phyloP scores from a whole-genome alignment of 1,140 invertebrate genomes.

The Phymorhynchus buccinoides region DNA sequence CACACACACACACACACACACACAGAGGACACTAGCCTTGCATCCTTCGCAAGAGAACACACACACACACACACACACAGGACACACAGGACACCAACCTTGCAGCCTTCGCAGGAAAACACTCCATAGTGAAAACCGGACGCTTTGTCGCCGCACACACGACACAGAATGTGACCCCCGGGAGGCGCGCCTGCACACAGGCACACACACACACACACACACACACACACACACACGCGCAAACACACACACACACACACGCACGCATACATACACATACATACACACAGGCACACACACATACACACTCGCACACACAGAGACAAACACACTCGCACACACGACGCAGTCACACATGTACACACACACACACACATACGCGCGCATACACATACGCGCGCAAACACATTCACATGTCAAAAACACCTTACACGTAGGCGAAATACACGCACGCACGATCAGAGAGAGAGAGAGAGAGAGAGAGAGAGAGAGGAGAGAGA shows the following conservation, averaged over 20 bases:
- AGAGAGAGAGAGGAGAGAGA: not conserved
- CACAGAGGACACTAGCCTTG: not conserved
- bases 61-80: not conserved
- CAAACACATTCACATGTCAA: not conserved
- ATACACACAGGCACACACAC: conserved; percentile 25
- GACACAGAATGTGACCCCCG: conserved; percentile 59
- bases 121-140: conserved; percentile 98
- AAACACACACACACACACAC: not conserved
- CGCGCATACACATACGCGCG: not conserved
- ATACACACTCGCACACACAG: not conserved
- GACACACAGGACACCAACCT: conserved; percentile 76
- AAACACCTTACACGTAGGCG: not conserved
- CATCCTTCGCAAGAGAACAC: too few relatives aligned
- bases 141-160: conserved; percentile 91
- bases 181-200: conserved; percentile 34
- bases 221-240: not conserved
- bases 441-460: too few relatives aligned
- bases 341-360: not conserved
- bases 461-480: not conserved
- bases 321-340: not conserved
- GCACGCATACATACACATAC: not conserved
- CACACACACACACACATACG: not conserved
- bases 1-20: not conserved
- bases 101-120: conserved; percentile 88
- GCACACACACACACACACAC: not conserved